Percentiles rank a stretch among this genome's conserved stretches.
Evolutionary conservation across 2,113 vertebrate species (phyloP).

Genomic region (rabbit (Oryctolagus cuniculus)): DNA sequence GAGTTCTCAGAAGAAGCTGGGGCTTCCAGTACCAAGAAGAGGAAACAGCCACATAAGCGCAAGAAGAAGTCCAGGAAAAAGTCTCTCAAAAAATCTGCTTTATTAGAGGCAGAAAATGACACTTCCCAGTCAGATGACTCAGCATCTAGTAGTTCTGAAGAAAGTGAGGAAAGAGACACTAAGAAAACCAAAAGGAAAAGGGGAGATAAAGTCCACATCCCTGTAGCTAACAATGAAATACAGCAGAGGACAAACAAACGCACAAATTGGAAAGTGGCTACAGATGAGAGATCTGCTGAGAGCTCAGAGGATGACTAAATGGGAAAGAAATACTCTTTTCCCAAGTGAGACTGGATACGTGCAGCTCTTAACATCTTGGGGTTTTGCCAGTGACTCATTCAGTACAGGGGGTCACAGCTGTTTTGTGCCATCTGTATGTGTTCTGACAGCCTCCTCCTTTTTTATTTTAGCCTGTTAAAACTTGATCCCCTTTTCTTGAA

Average conservation of each 20-base stretch:
- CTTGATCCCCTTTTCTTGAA: slow-evolving; percentile 75
- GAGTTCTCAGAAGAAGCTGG: slow-evolving; percentile 86
- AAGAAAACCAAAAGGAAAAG: slow-evolving; percentile 86
- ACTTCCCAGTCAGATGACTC: slow-evolving; percentile 85
- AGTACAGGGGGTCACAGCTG: neutral
- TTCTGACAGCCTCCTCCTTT: slow-evolving; percentile 64
- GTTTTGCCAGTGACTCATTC: slow-evolving; percentile 63
- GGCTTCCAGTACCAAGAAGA: slow-evolving; percentile 76
- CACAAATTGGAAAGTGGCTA: slow-evolving; percentile 94
- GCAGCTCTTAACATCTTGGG: slow-evolving; percentile 39
- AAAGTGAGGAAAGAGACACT: slow-evolving; percentile 83
- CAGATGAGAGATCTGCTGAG: slow-evolving; percentile 92
- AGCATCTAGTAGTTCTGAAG: slow-evolving; percentile 88
- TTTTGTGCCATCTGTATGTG: slow-evolving; percentile 68
- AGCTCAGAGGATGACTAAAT: slow-evolving; percentile 92
- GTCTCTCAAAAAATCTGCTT: slow-evolving; percentile 84
- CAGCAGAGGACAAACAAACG: slow-evolving; percentile 87
- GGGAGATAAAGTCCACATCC: slow-evolving; percentile 73
- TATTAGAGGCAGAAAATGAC: slow-evolving; percentile 86
- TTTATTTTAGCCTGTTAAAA: slow-evolving; percentile 74
- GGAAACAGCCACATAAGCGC: slow-evolving; percentile 85
- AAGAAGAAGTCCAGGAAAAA: slow-evolving; percentile 89
- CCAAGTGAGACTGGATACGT: neutral
- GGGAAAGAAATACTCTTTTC: neutral
- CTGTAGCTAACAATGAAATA: slow-evolving; percentile 79